A percentile compares a stretch with the other conserved stretches of the same genome.
Evolutionary conservation across 2,797 vertebrate genomes (phyloP).

Genomic region (Melanotaenia trifasciata): DNA sequence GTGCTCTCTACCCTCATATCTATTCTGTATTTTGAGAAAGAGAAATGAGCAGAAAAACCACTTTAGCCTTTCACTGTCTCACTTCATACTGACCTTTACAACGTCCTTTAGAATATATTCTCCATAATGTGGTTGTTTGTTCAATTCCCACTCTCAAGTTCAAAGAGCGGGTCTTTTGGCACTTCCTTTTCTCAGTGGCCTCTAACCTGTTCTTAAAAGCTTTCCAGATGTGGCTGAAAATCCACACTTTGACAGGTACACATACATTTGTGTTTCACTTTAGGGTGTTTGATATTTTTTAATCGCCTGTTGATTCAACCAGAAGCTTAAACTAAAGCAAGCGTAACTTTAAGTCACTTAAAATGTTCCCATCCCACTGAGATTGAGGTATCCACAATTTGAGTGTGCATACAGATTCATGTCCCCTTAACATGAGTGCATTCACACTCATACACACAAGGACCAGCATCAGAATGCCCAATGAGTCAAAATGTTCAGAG

Average conservation of each 20-base stretch:
- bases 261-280: neutral
- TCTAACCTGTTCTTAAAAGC: conserved; percentile 17
- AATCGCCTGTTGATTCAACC: neutral
- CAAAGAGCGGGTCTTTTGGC: conserved; percentile 7
- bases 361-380: neutral
- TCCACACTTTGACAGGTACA: conserved; percentile 4
- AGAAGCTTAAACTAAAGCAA: neutral
- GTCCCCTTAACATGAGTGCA: neutral
- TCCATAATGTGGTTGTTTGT: conserved; percentile 12
- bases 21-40: conserved; percentile 13
- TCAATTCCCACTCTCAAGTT: conserved; percentile 24
- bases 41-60: conserved; percentile 2
- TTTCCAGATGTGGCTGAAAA: conserved; percentile 10
- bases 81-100: conserved; percentile 22
- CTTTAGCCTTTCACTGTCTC: conserved; percentile 7
- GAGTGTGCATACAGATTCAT: neutral
- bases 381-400: neutral
- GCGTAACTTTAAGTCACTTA: neutral
- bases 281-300: neutral
- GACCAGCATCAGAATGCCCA: neutral
- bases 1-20: conserved; percentile 27
- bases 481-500: conserved; percentile 8
- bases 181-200: conserved; percentile 34
- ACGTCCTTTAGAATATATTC: conserved; percentile 19
- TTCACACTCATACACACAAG: neutral